Evolutionary conservation across 2,888 invertebrate species (phyloP).

Genomic region (Cyclophora albipunctata): DNA sequence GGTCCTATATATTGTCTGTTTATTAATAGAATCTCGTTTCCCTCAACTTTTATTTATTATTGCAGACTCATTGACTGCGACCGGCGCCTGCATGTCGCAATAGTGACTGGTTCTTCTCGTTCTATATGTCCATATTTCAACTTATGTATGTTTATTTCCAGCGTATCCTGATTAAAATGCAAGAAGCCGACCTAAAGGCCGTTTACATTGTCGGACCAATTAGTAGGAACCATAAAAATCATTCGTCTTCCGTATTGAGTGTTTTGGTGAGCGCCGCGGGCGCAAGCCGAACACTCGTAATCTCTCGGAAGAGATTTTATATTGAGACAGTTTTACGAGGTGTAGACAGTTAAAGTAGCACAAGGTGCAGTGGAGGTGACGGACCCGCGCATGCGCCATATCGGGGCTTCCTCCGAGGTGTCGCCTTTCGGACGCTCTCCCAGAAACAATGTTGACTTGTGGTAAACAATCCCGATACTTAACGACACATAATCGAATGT

Average conservation of each 20-base stretch:
- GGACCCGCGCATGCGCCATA: conserved; percentile 32
- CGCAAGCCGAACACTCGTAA: conserved; percentile 45
- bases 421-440: conserved; percentile 20
- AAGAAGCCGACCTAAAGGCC: conserved; percentile 54
- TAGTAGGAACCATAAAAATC: conserved; percentile 63
- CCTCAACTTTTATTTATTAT: conserved; percentile 62
- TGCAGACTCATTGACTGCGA: conserved; percentile 61
- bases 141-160: conserved; percentile 58
- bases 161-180: conserved; percentile 64
- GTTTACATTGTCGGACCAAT: conserved; percentile 66
- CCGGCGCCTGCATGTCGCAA: conserved; percentile 67
- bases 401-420: conserved; percentile 24
- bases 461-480: conserved; percentile 28
- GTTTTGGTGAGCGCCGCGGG: conserved; percentile 36
- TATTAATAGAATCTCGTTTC: conserved; percentile 52
- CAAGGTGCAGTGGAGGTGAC: conserved; percentile 31
- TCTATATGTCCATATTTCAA: conserved; percentile 61
- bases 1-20: conserved; percentile 32
- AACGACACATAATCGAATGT: conserved; percentile 43
- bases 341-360: conserved; percentile 52
- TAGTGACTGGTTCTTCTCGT: conserved; percentile 71
- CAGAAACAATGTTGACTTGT: conserved; percentile 19
- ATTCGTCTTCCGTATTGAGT: conserved; percentile 55
- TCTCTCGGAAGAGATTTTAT: conserved; percentile 44
- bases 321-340: conserved; percentile 60